phyloP scores from a whole-genome alignment of 2,888 invertebrate genomes.

The Rhagonycha fulva region DNA sequence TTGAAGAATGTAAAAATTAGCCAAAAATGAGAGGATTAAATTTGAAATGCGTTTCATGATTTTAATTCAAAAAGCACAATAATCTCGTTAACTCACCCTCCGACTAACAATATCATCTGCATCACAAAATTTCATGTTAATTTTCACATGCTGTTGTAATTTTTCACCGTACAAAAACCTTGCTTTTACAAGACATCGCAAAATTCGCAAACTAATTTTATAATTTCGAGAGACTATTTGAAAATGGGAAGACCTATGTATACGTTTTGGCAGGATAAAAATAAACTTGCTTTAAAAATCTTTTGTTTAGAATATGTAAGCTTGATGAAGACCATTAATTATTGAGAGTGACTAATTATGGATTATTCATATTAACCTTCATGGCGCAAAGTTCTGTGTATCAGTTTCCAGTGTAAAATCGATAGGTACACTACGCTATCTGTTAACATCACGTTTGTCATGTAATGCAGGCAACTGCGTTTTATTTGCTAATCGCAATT shows the following conservation, averaged over 20 bases:
- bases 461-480: background rate
- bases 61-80: background rate
- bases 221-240: slow-evolving; percentile 2
- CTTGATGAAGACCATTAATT: slow-evolving; percentile 15
- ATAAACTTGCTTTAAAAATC: background rate
- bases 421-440: slow-evolving; percentile 14
- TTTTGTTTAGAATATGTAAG: slow-evolving; percentile 5
- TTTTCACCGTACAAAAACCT: background rate
- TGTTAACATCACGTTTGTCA: slow-evolving; percentile 10
- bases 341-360: slow-evolving; percentile 2
- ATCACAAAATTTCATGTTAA: slow-evolving; percentile 45
- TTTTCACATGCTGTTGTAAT: background rate
- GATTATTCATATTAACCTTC: slow-evolving; percentile 2
- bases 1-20: background rate
- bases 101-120: slow-evolving; percentile 63
- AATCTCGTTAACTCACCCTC: slow-evolving; percentile 52
- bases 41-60: background rate
- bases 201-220: slow-evolving; percentile 12
- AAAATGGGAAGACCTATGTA: slow-evolving; percentile 16
- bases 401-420: slow-evolving; percentile 13
- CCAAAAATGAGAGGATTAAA: background rate
- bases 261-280: slow-evolving; percentile 4
- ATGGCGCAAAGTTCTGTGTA: slow-evolving; percentile 8
- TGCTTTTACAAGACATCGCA: background rate
- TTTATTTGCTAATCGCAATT: background rate